These are phyloP conservation scores for Macrotrachela quadricornifera DNA, from an alignment of 1,140 invertebrate genomes.

Conservation along the genomic window DNA sequence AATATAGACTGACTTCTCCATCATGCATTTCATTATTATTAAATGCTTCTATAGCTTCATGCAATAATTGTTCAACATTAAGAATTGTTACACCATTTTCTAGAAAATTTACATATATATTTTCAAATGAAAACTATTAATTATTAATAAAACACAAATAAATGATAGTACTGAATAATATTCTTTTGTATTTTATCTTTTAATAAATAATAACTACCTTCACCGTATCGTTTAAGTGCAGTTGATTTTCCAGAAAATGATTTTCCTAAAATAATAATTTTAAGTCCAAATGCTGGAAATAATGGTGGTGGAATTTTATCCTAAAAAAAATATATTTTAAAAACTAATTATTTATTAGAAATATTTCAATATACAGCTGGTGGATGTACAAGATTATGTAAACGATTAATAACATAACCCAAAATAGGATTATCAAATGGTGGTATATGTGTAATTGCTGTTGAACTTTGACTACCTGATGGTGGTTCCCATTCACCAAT, in stretches of 20 bases:
- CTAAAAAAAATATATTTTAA: neutral
- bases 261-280: conserved; percentile 27
- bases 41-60: conserved; percentile 24
- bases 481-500: conserved; percentile 24
- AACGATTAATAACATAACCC: conserved; percentile 23
- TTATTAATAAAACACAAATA: no score
- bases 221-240: conserved; percentile 15
- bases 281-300: conserved; percentile 26
- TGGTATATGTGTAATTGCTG: conserved; percentile 8
- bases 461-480: conserved; percentile 10
- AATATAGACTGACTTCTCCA: no score
- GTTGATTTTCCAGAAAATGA: conserved; percentile 27
- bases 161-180: no score
- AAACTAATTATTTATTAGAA: no score
- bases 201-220: conserved; percentile 12
- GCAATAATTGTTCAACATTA: conserved; percentile 18
- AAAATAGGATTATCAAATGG: conserved; percentile 23
- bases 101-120: neutral
- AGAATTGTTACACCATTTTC: conserved; percentile 10
- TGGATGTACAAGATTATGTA: conserved; percentile 10
- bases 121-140: neutral
- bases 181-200: no score
- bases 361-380: no score
- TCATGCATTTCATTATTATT: conserved; percentile 16
- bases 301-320: conserved; percentile 16